A percentile compares a stretch with the other conserved stretches of the same genome.
Evolutionary conservation across 2,888 invertebrate genomes (phyloP).

Genomic region (Ophonus ardosiacus): DNA sequence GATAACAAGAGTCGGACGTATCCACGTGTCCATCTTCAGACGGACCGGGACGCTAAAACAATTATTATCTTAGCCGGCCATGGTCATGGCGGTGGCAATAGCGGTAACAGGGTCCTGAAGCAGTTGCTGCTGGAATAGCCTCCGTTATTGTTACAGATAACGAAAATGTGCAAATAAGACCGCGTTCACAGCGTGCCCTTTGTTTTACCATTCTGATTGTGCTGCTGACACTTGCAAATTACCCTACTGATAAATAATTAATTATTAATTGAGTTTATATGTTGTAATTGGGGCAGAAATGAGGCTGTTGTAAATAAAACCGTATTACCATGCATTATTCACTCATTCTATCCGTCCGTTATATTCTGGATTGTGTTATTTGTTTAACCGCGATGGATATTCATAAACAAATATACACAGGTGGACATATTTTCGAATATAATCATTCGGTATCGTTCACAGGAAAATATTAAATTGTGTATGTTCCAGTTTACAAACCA

Average conservation of each 20-base stretch:
- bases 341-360: neutral
- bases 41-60: constrained; percentile 44
- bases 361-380: neutral
- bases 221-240: constrained; percentile 35
- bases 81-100: neutral
- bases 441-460: neutral
- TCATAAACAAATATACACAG: neutral
- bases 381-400: neutral
- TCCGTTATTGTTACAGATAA: constrained; percentile 57
- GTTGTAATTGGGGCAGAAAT: constrained; percentile 14
- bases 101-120: constrained; percentile 18
- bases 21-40: constrained; percentile 14
- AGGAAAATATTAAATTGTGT: neutral
- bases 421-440: neutral
- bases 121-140: constrained; percentile 35
- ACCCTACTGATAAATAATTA: constrained; percentile 31
- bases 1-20: constrained; percentile 47
- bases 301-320: constrained; percentile 22
- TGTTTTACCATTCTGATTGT: constrained; percentile 36
- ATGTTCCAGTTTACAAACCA: no score
- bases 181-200: constrained; percentile 27
- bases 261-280: constrained; percentile 50
- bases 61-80: constrained; percentile 55
- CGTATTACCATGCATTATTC: constrained; percentile 13
- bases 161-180: constrained; percentile 52